Conservation (phyloP, 2,888 invertebrate genomes). For the Polydrusus pterygomalis region DNA sequence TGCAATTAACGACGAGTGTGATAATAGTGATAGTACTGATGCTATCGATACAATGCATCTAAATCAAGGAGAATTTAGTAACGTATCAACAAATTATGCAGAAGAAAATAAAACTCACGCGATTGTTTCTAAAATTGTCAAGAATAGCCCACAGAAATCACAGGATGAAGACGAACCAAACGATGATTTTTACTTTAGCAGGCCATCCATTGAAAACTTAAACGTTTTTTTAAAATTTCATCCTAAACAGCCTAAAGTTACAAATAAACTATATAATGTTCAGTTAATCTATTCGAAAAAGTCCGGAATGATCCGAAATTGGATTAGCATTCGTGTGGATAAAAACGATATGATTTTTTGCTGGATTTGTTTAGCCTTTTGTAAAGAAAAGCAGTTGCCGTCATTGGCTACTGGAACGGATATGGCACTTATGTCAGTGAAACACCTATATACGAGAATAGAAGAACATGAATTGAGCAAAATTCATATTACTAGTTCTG, state of each 20-base stretch:
- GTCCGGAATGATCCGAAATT: not conserved
- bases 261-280: not conserved
- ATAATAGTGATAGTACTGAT: too few species aligned
- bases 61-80: too few species aligned
- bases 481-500: conserved; percentile 5
- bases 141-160: too few species aligned
- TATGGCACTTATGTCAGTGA: not conserved
- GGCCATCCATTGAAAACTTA: not conserved
- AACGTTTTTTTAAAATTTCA: not conserved
- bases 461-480: conserved; percentile 16
- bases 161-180: too few species aligned
- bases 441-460: conserved; percentile 17
- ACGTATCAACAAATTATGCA: too few species aligned
- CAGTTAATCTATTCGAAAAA: not conserved
- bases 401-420: not conserved
- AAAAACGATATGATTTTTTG: not conserved
- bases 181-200: not conserved
- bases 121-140: too few species aligned
- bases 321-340: not conserved
- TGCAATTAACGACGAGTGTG: too few species aligned
- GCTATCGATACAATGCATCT: too few species aligned
- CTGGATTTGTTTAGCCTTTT: not conserved
- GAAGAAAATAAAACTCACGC: too few species aligned
- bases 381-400: not conserved
- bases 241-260: not conserved